A percentile compares a stretch with the other conserved stretches of the same genome.
phyloP scores from a whole-genome alignment of 2,113 vertebrate species.

The Ophiodon elongatus region DNA sequence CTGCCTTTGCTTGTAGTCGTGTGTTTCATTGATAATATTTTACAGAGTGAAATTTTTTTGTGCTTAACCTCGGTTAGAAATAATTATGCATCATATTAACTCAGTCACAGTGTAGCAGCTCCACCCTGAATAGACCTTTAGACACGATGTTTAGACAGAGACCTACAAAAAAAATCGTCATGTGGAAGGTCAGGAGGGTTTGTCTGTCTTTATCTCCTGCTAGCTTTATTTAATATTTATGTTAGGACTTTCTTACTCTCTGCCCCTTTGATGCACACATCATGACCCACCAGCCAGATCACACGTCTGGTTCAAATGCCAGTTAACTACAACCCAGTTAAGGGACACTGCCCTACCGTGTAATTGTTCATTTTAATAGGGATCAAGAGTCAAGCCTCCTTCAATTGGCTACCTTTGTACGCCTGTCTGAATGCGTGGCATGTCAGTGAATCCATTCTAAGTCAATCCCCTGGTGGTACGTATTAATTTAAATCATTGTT shows the following conservation, averaged over 20 bases:
- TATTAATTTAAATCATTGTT: slow-evolving; percentile 55
- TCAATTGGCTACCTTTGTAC: slow-evolving; percentile 28
- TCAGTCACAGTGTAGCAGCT: slow-evolving; percentile 3
- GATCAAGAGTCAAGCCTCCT: slow-evolving; percentile 49
- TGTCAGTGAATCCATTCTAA: slow-evolving; percentile 24
- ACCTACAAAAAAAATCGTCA: slow-evolving; percentile 19
- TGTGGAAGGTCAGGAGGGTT: slow-evolving; percentile 9
- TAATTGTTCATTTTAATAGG: slow-evolving; percentile 61
- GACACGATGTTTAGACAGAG: slow-evolving; percentile 9
- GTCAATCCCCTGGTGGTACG: slow-evolving; percentile 28
- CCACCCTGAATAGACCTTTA: background rate
- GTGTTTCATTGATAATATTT: slow-evolving; percentile 1
- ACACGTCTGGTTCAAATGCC: slow-evolving; percentile 36
- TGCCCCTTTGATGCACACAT: slow-evolving; percentile 10
- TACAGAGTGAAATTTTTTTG: background rate
- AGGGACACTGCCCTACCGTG: slow-evolving; percentile 23
- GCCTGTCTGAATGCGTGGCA: slow-evolving; percentile 19
- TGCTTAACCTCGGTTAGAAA: slow-evolving; percentile 2
- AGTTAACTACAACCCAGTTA: slow-evolving; percentile 28
- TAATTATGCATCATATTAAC: slow-evolving; percentile 8
- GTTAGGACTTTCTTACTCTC: slow-evolving; percentile 6
- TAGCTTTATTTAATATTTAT: slow-evolving; percentile 56
- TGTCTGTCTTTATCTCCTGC: slow-evolving; percentile 12
- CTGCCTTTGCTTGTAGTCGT: background rate
- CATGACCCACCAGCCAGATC: slow-evolving; percentile 28